Base-by-base conservation (phyloP, 2,888 invertebrate genomes). In the Zaprionus obscuricornis region DNA sequence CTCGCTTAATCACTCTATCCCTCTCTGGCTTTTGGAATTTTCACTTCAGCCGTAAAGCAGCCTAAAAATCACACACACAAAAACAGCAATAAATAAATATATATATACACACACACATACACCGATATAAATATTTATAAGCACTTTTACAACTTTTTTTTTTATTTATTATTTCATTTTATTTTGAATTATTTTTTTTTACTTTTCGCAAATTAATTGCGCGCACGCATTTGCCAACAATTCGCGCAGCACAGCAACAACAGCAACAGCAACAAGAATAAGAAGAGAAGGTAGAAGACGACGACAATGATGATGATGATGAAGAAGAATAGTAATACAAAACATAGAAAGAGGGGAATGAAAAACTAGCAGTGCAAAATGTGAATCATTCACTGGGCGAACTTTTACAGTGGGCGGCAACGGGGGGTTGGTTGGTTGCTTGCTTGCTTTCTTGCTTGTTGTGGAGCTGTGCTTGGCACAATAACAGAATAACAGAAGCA, bases 301-400 rank as follows among this genome's bases (percentile, higher is more conserved):
- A 39, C 36, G 18, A 43, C 17, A 16, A 36, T 27, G 20, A 26
- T 20, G 34, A n/a, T n/a, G n/a, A n/a, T n/a, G n/a, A n/a, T 51
- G 37, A 51, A 43, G 49, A 46, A 50, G 59, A 51, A 51, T 13
- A 62, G 69, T 36, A 70, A 50, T 42, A 50, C n/a, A 65, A 42
- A 60, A 66, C 49, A 59, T 22, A 58, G 45, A 59, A 67, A 67
- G 40, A 71, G 46, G 34, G 50, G 31, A 60, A 37, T n/a, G n/a
- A 51, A 60, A 56, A 57, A 72, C 50, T 66, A 49, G 60, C 42
- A 42, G 66, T 75, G 60, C 73, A 79, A 78, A 85, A 64, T 81
- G 81, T 81, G 81, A 85, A 85, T 81, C 81, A 81, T 83, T 85
- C 81, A 56, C 56, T 55, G 71, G 67, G 72, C 60, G 69, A 69